phyloP scores from a whole-genome alignment of 2,797 vertebrate genomes.

The Zenarchopterus dispar region DNA sequence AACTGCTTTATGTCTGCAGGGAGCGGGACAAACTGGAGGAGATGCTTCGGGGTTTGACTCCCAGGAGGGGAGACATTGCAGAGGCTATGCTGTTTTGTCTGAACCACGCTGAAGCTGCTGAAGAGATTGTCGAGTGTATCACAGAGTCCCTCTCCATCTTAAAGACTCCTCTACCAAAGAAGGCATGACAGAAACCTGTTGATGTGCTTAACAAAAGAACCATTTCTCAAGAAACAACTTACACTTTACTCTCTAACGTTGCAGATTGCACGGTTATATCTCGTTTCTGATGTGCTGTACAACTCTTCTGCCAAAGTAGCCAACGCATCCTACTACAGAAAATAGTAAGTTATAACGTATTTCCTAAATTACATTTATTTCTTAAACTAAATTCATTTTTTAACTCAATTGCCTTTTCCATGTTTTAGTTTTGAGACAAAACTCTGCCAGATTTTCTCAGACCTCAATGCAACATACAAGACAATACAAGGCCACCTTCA shows the following conservation, averaged over 20 bases:
- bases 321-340: conserved; percentile 98
- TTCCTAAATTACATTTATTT: conserved; percentile 31
- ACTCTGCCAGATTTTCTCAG: conserved; percentile 96
- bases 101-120: conserved; percentile 94
- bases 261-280: conserved; percentile 96
- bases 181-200: conserved; percentile 74
- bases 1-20: conserved; percentile 72
- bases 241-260: conserved; percentile 37
- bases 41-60: conserved; percentile 91
- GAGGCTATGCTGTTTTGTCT: conserved; percentile 99
- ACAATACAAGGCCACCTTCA: conserved; percentile 98
- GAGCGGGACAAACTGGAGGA: conserved; percentile 98
- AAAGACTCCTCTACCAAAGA: conserved; percentile 98
- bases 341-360: conserved; percentile 89
- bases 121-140: conserved; percentile 98
- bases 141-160: conserved; percentile 96
- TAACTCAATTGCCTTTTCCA: not conserved
- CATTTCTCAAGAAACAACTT: not conserved
- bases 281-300: conserved; percentile 97
- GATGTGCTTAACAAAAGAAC: not conserved
- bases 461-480: conserved; percentile 97
- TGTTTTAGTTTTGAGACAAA: conserved; percentile 94
- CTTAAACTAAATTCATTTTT: not conserved
- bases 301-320: conserved; percentile 99
- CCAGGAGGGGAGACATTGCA: conserved; percentile 93